Percentiles rank a stretch among this genome's conserved stretches.
These are phyloP conservation scores for Agrenia bidenticulata DNA, from an alignment of 2,888 invertebrate species.

Conservation along the genomic window DNA sequence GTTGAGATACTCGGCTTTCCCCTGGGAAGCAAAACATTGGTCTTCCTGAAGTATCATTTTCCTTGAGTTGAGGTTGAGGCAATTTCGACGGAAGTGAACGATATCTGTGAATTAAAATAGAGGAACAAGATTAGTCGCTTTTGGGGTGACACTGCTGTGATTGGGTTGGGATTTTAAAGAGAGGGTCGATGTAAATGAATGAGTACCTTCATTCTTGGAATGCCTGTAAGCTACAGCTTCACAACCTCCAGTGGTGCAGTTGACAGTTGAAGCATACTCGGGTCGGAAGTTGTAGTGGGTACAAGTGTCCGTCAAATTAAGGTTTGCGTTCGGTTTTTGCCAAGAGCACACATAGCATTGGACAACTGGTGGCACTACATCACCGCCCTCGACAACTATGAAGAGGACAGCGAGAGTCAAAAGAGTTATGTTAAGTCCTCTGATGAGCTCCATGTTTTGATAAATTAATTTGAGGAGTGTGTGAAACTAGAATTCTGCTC, in stretches of 20 bases:
- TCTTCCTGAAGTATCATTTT: constrained; percentile 29
- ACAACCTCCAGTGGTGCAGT: constrained; percentile 46
- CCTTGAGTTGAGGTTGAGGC: constrained; percentile 32
- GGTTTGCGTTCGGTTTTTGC: constrained; percentile 31
- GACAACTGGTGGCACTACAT: constrained; percentile 8
- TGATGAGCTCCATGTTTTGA: background rate
- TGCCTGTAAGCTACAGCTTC: constrained; percentile 45
- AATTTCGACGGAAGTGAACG: constrained; percentile 50
- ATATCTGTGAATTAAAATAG: constrained; percentile 37
- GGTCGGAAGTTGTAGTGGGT: constrained; percentile 45
- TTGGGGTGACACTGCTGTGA: too few relatives aligned
- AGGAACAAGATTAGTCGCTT: too few relatives aligned
- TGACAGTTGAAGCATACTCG: constrained; percentile 28
- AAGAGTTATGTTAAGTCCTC: background rate
- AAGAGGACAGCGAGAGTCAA: background rate
- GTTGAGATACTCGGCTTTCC: constrained; percentile 4
- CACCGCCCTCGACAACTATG: too few relatives aligned
- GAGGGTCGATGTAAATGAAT: too few relatives aligned
- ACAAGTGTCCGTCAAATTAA: constrained; percentile 44
- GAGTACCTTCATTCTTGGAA: constrained; percentile 43
- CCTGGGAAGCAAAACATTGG: constrained; percentile 37
- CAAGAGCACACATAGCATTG: constrained; percentile 52
- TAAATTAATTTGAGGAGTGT: background rate
- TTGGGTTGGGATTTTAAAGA: too few relatives aligned
- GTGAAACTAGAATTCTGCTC: background rate